Base-by-base conservation (phyloP, 2,888 invertebrate genomes). In the Zhuqinia jingwanae region DNA sequence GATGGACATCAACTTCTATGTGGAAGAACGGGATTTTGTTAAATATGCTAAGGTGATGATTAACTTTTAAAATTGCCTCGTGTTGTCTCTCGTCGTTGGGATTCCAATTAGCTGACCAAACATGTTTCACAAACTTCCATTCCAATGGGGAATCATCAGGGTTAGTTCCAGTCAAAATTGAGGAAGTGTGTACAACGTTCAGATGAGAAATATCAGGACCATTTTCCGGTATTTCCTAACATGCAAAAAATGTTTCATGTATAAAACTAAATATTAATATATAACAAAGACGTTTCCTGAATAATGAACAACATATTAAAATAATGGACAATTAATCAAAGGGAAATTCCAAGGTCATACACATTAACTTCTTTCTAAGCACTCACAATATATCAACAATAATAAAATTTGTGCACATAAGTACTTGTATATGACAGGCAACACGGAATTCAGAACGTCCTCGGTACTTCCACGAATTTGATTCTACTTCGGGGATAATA, bases 161-260 rank as follows among this genome's bases (percentile, higher is more conserved):
- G 50, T 86, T 87, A 77, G 76, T 73, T 11, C 88, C 88, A 47
- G 60, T 58, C 13, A 88, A 47, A 25, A 88, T 73, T 15, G 85
- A 58, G 0, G 87, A 75, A 11, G 63, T 82, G 90, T 98, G 98
- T 0, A 98, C 94, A 0, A 95, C 95, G 78, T 94, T 94, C 22
- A 98, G 93, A 92, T 98, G 98, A 0, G 96, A 95, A 0, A 96
- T 94, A 91, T 98, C 97, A 0, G 97, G 96, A 0, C 97, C 97
- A 91, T 98, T 98, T 92, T 97, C 97, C 0, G 97, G 97, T 50
- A 97, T 96, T 91, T 98, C 97, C 96, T 96, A 68, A 58, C 47
- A 30, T 11, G 20, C 10, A 65, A 56, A 56, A 27, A 50, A 10
- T 6, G 25, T 15, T 42, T 11, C n/a, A 75, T n/a, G n/a, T n/a